These are phyloP conservation scores for Cotesia congregata DNA, from an alignment of 2,888 invertebrate genomes.

Conservation along the genomic window DNA sequence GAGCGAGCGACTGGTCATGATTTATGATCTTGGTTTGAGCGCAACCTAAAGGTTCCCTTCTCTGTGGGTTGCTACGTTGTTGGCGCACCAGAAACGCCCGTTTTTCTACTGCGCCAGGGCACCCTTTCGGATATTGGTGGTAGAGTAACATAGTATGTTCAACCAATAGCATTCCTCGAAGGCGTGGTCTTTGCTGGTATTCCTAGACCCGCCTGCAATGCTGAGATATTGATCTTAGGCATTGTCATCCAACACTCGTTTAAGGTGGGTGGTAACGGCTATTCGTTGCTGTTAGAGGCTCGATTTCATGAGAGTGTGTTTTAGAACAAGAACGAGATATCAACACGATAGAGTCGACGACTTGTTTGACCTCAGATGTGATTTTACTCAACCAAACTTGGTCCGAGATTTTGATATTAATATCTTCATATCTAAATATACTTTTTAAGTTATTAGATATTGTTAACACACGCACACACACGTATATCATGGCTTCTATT, in stretches of 20 bases:
- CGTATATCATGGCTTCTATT: not conserved
- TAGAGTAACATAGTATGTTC: slow-evolving; percentile 40
- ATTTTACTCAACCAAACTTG: not conserved
- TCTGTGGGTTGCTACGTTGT: slow-evolving; percentile 13
- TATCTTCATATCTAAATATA: not conserved
- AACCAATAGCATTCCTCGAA: slow-evolving; percentile 35
- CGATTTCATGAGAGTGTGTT: slow-evolving; percentile 36
- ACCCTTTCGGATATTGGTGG: slow-evolving; percentile 38
- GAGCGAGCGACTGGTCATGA: slow-evolving; percentile 67
- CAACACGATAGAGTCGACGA: slow-evolving; percentile 13
- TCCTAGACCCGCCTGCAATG: slow-evolving; percentile 49
- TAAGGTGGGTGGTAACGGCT: slow-evolving; percentile 62
- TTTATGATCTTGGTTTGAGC: slow-evolving; percentile 62
- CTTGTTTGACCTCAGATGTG: slow-evolving; percentile 17
- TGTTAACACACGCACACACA: not conserved
- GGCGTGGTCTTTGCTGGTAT: slow-evolving; percentile 45
- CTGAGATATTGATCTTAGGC: slow-evolving; percentile 68
- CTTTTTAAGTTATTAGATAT: not conserved
- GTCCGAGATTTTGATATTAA: not conserved
- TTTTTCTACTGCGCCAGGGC: slow-evolving; percentile 41
- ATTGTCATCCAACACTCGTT: slow-evolving; percentile 37
- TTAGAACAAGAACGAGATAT: slow-evolving; percentile 23
- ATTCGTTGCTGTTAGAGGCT: slow-evolving; percentile 54
- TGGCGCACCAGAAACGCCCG: slow-evolving; percentile 37
- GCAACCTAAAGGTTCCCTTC: slow-evolving; percentile 36